Conservation (phyloP, 2,797 vertebrate genomes). For the Myripristis jacobus region DNA sequence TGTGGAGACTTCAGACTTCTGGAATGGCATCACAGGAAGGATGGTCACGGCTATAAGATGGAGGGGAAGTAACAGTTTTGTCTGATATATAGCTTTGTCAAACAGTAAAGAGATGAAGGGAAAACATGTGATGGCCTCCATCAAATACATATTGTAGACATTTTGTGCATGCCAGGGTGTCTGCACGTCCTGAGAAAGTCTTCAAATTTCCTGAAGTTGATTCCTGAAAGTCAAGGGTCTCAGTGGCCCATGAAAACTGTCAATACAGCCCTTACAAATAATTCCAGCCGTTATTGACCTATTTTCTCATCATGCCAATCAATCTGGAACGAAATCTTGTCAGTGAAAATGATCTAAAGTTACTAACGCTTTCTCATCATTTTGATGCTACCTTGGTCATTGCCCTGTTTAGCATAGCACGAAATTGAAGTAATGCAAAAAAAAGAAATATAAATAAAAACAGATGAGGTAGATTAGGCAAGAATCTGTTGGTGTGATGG, state of each 20-base stretch:
- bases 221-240: slow-evolving; percentile 8
- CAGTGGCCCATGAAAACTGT: background rate
- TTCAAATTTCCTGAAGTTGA: slow-evolving; percentile 31
- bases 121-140: slow-evolving; percentile 6
- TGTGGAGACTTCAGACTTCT: slow-evolving; percentile 53
- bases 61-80: slow-evolving; percentile 42
- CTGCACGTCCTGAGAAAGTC: slow-evolving; percentile 24
- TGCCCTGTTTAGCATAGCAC: too few species aligned
- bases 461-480: too few species aligned
- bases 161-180: slow-evolving; percentile 25
- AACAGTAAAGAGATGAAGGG: slow-evolving; percentile 10
- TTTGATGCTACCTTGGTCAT: too few species aligned
- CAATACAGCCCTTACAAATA: too few species aligned
- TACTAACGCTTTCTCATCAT: too few species aligned
- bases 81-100: slow-evolving; percentile 31
- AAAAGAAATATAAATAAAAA: too few species aligned
- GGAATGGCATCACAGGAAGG: slow-evolving; percentile 61
- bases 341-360: too few species aligned
- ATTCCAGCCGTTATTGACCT: too few species aligned
- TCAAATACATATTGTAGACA: slow-evolving; percentile 22
- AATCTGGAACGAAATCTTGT: too few species aligned
- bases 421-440: too few species aligned
- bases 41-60: slow-evolving; percentile 47
- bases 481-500: too few species aligned
- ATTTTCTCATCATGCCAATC: too few species aligned